Evolutionary conservation across 2,888 invertebrate genomes (phyloP).

Genomic region (Gasteruption jaculator): DNA sequence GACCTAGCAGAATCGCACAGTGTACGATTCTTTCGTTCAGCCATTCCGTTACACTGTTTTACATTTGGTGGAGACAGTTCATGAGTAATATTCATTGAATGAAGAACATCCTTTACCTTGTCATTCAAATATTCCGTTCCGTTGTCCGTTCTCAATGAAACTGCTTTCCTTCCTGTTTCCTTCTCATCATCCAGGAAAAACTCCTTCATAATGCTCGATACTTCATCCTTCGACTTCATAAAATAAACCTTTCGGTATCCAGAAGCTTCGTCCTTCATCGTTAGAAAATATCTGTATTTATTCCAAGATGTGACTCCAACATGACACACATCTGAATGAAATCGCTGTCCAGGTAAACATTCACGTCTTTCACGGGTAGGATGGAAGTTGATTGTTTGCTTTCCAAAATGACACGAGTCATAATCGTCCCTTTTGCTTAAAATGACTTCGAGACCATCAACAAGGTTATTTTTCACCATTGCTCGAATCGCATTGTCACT

Average conservation of each 20-base stretch:
- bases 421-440: conserved; percentile 8
- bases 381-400: conserved; percentile 12
- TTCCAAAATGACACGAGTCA: conserved; percentile 14
- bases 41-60: conserved; percentile 39
- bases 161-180: conserved; percentile 24
- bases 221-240: conserved; percentile 37
- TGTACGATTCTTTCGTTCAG: conserved; percentile 32
- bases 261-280: conserved; percentile 17
- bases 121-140: conserved; percentile 26
- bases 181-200: conserved; percentile 28
- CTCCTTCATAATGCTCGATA: no score
- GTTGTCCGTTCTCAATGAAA: conserved; percentile 28
- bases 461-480: conserved; percentile 11
- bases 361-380: conserved; percentile 4
- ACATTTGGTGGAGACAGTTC: conserved; percentile 34
- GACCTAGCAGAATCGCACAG: conserved; percentile 30
- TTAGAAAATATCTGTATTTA: conserved; percentile 15
- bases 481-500: conserved; percentile 12
- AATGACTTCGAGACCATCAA: conserved; percentile 12
- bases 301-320: conserved; percentile 9
- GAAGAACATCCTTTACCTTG: no score
- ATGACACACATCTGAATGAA: conserved; percentile 17
- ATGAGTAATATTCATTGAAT: no score
- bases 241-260: conserved; percentile 32
- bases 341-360: conserved; percentile 15